Percentiles rank a stretch among this genome's conserved stretches.
phyloP scores from a whole-genome alignment of 2,113 vertebrate genomes.

The Antechinus flavipes region DNA sequence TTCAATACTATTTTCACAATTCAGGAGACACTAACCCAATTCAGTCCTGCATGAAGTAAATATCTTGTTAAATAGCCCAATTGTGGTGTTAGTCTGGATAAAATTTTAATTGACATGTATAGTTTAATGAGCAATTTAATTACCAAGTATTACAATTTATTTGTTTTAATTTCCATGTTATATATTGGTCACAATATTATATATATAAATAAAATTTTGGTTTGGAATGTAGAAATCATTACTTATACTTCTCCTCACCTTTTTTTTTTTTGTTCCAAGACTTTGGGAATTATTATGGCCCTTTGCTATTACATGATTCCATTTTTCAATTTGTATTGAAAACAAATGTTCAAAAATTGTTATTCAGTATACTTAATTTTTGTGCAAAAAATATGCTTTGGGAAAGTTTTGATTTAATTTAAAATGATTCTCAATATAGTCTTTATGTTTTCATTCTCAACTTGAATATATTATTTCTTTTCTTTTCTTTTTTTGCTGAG shows the following conservation, averaged over 20 bases:
- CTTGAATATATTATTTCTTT: conserved; percentile 27
- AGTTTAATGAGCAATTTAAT: neutral
- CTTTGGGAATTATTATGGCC: conserved; percentile 24
- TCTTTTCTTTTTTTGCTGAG: no score
- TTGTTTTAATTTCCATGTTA: conserved; percentile 47
- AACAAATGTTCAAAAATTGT: conserved; percentile 36
- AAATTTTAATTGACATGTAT: conserved; percentile 54
- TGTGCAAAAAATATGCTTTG: conserved; percentile 33
- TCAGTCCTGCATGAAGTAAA: conserved; percentile 13
- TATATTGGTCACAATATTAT: conserved; percentile 46
- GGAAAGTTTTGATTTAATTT: conserved; percentile 46
- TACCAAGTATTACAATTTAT: conserved; percentile 37
- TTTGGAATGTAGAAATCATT: conserved; percentile 44
- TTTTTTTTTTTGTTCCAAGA: conserved; percentile 40
- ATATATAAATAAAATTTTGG: conserved; percentile 27
- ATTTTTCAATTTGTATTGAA: conserved; percentile 4
- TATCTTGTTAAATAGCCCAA: conserved; percentile 39
- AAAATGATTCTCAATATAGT: conserved; percentile 5
- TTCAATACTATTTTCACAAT: neutral
- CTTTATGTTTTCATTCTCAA: neutral
- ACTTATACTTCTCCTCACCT: neutral
- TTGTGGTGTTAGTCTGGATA: conserved; percentile 9
- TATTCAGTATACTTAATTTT: conserved; percentile 58
- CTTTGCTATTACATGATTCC: conserved; percentile 32
- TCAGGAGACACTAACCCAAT: neutral